A percentile compares a stretch with the other conserved stretches of the same genome.
Conservation (phyloP, 2,113 vertebrate genomes). For the Herpetotheres cachinnans region DNA sequence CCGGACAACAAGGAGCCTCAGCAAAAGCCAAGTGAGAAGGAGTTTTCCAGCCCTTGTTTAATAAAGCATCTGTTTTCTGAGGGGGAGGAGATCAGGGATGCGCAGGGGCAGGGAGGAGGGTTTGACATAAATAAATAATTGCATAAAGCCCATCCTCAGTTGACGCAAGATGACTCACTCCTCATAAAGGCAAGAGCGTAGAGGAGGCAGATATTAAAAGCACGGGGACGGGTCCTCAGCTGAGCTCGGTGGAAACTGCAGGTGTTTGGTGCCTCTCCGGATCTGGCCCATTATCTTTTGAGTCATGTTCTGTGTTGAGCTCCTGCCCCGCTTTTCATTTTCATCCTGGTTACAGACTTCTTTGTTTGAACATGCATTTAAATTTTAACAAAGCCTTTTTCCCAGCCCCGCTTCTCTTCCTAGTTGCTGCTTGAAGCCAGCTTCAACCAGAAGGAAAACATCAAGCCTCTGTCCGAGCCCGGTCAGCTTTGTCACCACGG, state of each 20-base stretch:
- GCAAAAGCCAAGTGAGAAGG: neutral
- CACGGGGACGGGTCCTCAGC: neutral
- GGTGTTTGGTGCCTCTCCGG: neutral
- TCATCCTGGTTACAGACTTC: neutral
- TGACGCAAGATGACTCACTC: slow-evolving; percentile 35
- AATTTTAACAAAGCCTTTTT: neutral
- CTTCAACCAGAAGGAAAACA: neutral
- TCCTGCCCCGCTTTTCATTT: neutral
- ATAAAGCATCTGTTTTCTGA: slow-evolving; percentile 2
- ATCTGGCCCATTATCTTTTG: neutral
- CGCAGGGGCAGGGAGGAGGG: neutral
- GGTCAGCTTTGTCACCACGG: fast-evolving
- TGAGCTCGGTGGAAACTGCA: neutral
- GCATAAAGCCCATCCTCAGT: neutral
- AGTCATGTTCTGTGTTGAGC: neutral
- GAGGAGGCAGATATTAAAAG: neutral
- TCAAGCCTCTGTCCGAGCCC: neutral
- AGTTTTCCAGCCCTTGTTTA: neutral
- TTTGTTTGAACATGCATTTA: neutral
- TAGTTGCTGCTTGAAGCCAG: neutral
- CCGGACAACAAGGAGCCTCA: neutral
- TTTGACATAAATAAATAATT: slow-evolving; percentile 43
- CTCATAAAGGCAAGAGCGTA: neutral
- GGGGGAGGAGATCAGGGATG: slow-evolving; percentile 9
- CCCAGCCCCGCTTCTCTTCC: neutral